phyloP scores from a whole-genome alignment of 2,113 vertebrate genomes.

The Zapornia atra region DNA sequence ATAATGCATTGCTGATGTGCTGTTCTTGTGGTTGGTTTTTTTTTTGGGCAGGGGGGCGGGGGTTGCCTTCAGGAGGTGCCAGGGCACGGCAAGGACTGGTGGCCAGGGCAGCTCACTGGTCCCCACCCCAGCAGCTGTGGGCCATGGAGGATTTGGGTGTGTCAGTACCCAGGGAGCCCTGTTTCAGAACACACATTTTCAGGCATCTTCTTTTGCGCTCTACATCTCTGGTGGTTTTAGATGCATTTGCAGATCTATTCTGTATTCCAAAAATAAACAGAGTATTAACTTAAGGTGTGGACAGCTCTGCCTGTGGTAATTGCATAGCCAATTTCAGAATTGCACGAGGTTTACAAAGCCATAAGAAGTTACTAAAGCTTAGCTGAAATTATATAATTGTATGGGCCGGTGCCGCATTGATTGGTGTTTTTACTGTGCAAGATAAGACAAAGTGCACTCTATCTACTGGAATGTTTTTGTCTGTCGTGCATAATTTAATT shows the following conservation, averaged over 20 bases:
- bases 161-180: fast-evolving
- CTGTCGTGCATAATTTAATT: neutral
- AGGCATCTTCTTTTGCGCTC: fast-evolving
- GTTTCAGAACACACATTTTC: fast-evolving
- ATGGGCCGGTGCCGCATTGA: neutral
- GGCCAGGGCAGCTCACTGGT: neutral
- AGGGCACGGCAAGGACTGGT: neutral
- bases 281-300: neutral
- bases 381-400: neutral
- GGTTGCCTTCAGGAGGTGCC: neutral
- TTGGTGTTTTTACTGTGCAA: neutral
- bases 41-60: neutral
- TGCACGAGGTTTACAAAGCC: neutral
- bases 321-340: neutral
- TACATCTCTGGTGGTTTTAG: neutral
- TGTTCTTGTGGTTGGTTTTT: neutral
- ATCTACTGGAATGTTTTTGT: neutral
- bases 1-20: fast-evolving
- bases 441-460: neutral
- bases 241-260: neutral
- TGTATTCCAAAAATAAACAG: neutral
- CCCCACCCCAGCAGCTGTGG: too few species aligned
- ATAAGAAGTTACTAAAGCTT: neutral
- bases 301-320: neutral
- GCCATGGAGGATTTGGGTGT: fast-evolving